These are phyloP conservation scores for Gymnopithys bicolor DNA, from an alignment of 2,797 vertebrate genomes.

Conservation along the genomic window DNA sequence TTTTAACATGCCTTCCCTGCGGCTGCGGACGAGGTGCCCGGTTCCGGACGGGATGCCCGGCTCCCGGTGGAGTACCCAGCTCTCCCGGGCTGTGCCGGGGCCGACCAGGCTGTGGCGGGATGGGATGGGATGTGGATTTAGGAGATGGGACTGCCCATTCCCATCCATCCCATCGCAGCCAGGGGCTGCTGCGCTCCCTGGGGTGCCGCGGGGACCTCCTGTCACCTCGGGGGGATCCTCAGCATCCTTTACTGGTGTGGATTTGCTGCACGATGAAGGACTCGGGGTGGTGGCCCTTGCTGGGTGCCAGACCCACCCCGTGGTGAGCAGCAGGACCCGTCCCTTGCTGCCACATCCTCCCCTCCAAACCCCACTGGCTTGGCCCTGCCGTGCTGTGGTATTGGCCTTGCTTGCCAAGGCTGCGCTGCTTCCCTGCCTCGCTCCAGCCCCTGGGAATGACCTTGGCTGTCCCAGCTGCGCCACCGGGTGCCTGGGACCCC, in stretches of 20 bases:
- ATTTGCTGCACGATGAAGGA: neutral
- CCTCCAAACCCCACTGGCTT: neutral
- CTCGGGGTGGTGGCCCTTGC: neutral
- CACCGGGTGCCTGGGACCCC: neutral
- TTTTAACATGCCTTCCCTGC: slow-evolving; percentile 25
- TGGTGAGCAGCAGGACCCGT: neutral
- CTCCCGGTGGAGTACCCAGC: neutral
- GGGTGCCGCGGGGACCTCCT: accelerated
- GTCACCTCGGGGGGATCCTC: neutral
- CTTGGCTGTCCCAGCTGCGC: neutral
- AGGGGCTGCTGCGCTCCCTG: accelerated
- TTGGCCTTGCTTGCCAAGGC: neutral
- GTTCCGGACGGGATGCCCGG: neutral
- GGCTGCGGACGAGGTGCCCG: neutral
- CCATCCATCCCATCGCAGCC: neutral
- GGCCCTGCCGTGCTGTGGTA: neutral
- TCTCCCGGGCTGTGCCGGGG: neutral
- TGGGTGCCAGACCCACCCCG: neutral
- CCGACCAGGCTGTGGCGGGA: neutral
- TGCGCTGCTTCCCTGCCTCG: neutral
- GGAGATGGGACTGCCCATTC: neutral
- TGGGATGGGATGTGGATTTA: neutral
- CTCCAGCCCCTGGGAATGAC: neutral
- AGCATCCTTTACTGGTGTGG: accelerated
- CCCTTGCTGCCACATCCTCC: neutral